phyloP scores from a whole-genome alignment of 2,113 vertebrate species.

The Corydoras maculifer region DNA sequence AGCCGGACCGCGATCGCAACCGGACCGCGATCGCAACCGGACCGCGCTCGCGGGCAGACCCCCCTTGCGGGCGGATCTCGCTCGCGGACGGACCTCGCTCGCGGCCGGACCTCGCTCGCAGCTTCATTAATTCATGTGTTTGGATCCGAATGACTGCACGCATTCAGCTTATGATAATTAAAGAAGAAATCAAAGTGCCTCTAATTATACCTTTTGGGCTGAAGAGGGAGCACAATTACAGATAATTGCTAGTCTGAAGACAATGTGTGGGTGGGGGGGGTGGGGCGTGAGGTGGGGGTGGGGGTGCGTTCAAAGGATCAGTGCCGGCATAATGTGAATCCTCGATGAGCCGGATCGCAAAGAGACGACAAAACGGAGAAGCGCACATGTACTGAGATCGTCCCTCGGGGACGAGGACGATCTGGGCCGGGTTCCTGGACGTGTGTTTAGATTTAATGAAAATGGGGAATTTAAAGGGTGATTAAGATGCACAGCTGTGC shows the following conservation, averaged over 20 bases:
- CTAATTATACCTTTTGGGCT: constrained; percentile 47
- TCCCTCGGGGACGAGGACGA: constrained; percentile 20
- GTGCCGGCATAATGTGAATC: constrained; percentile 39
- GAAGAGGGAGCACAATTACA: constrained; percentile 56
- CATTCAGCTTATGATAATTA: constrained; percentile 38
- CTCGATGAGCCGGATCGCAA: constrained; percentile 14
- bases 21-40: background rate
- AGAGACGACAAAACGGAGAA: background rate
- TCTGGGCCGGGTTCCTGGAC: background rate
- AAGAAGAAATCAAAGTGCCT: constrained; percentile 56
- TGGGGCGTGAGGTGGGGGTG: background rate
- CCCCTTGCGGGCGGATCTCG: too few relatives aligned
- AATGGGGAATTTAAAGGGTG: background rate
- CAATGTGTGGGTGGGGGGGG: constrained; percentile 38
- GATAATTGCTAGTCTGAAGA: constrained; percentile 56
- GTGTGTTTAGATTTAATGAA: background rate
- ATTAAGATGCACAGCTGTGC: background rate
- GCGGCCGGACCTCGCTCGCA: constrained; percentile 24
- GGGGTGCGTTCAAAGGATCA: constrained; percentile 49
- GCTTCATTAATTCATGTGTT: constrained; percentile 36
- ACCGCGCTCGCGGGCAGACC: constrained; percentile 22
- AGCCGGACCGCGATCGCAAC: constrained; percentile 25
- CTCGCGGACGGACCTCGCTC: too few relatives aligned
- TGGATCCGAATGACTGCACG: constrained; percentile 1
- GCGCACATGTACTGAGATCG: background rate